Base-by-base conservation (phyloP, 92 coral and sea anemone genomes). In the Nematostella vectensis region DNA sequence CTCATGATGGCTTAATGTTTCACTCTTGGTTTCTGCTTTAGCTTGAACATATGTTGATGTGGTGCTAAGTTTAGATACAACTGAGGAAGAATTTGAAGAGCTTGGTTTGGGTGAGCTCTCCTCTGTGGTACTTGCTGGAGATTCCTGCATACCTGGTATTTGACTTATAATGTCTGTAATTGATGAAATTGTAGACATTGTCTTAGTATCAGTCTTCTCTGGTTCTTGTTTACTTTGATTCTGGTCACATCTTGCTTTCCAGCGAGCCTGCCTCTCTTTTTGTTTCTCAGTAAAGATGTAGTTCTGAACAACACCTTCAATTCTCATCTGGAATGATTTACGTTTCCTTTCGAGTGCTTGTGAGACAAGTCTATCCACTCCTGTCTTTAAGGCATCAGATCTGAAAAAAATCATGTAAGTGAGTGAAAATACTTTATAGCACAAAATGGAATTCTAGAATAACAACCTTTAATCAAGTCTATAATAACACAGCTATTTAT, bases 271-370 rank as follows among this genome's bases (percentile, higher is more conserved):
- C 30, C 57, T 33, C 45, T 68, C 66, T 33, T 59, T 63, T 18
- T 87, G 78, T 11, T 77, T 67, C 11, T 82, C 77, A 42, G 62
- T 76, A 55, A 74, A 87, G 4, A 91, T 74, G 54, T 81, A 82
- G 72, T 81, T 80, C 52, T 91, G 96, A 12, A 91, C 98, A 25
- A 91, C 87, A 44, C 91, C 87, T 56, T 86, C 98, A 22, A 91
- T 67, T 31, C 95, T 77, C 17, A 73, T 78, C 50, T 86, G 95
- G 58, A 91, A 91, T 19, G 84, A 69, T 63, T 70, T 69, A 18
- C 88, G 64, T 55, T 78, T 91, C 49, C 75, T 79, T 28, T 78
- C 88, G 23, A 91, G 56, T 1, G 88, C 89, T 72, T 91, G 93
- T 31, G 79, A 70, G 36, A 91, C 69, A 27, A 91, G 83, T 31